phyloP scores from a whole-genome alignment of 2,888 invertebrate genomes.

The Scaeva pyrastri region DNA sequence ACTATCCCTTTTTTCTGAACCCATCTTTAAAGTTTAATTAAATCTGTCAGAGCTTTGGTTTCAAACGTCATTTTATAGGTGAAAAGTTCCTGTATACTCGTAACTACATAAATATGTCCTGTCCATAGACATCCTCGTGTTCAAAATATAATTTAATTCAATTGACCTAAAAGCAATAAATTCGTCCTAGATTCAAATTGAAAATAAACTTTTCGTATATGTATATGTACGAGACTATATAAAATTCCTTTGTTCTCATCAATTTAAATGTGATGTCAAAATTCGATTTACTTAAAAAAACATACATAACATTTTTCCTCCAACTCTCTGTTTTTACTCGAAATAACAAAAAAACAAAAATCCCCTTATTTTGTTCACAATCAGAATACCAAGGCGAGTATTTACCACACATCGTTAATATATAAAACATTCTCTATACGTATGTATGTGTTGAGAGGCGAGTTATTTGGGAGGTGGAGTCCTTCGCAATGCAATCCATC shows the following conservation, averaged over 20 bases:
- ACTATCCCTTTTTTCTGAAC: too few relatives aligned
- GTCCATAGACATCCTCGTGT: too few relatives aligned
- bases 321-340: not conserved
- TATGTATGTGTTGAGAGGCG: not conserved
- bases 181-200: not conserved
- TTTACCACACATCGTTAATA: slow-evolving; percentile 13
- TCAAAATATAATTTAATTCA: not conserved
- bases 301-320: not conserved
- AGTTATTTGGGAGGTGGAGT: not conserved
- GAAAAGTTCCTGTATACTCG: too few relatives aligned
- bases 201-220: not conserved
- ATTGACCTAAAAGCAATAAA: slow-evolving; percentile 16
- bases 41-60: too few relatives aligned
- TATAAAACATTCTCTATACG: slow-evolving; percentile 8
- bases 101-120: too few relatives aligned
- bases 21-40: too few relatives aligned
- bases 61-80: too few relatives aligned
- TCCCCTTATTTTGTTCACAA: slow-evolving; percentile 4
- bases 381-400: not conserved
- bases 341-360: not conserved
- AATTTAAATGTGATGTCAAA: slow-evolving; percentile 11
- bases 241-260: slow-evolving; percentile 13
- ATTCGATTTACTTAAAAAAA: slow-evolving; percentile 27
- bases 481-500: slow-evolving; percentile 32
- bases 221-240: too few relatives aligned